These are phyloP conservation scores for Microctonus brassicae DNA, from an alignment of 2,888 invertebrate genomes.

Conservation along the genomic window DNA sequence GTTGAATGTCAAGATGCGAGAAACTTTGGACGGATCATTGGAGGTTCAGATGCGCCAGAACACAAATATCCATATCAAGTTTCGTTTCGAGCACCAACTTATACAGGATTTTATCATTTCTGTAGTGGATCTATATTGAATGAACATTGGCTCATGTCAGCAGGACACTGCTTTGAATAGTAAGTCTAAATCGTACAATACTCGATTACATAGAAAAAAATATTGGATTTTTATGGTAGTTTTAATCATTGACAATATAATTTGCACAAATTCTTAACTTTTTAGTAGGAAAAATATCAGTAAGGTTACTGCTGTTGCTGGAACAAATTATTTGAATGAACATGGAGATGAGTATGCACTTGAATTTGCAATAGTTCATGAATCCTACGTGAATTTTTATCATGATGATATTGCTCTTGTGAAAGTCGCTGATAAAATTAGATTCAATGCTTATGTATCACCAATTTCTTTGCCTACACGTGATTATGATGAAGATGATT, in stretches of 20 bases:
- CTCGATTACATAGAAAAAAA: neutral
- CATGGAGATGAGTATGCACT: slow-evolving; percentile 38
- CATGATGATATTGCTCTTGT: slow-evolving; percentile 56
- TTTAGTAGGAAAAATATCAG: slow-evolving; percentile 30
- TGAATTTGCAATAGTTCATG: slow-evolving; percentile 39
- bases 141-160: slow-evolving; percentile 33
- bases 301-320: slow-evolving; percentile 31
- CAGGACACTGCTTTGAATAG: slow-evolving; percentile 37
- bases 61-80: slow-evolving; percentile 35
- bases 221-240: neutral
- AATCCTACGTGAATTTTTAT: slow-evolving; percentile 15
- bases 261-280: neutral
- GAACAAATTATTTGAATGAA: slow-evolving; percentile 45
- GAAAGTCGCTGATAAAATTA: slow-evolving; percentile 44
- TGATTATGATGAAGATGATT: slow-evolving; percentile 36
- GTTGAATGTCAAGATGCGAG: neutral
- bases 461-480: slow-evolving; percentile 47
- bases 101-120: slow-evolving; percentile 19
- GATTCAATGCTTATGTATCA: slow-evolving; percentile 47
- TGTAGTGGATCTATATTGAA: slow-evolving; percentile 38
- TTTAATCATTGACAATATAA: neutral
- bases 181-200: slow-evolving; percentile 11
- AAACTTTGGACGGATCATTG: slow-evolving; percentile 25
- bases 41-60: slow-evolving; percentile 34
- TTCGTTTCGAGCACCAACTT: slow-evolving; percentile 17